Evolutionary conservation across 1,140 invertebrate genomes (phyloP), one percentile per base, ranked within the genome.

Genomic region (Akabosia matsudoensis): DNA sequence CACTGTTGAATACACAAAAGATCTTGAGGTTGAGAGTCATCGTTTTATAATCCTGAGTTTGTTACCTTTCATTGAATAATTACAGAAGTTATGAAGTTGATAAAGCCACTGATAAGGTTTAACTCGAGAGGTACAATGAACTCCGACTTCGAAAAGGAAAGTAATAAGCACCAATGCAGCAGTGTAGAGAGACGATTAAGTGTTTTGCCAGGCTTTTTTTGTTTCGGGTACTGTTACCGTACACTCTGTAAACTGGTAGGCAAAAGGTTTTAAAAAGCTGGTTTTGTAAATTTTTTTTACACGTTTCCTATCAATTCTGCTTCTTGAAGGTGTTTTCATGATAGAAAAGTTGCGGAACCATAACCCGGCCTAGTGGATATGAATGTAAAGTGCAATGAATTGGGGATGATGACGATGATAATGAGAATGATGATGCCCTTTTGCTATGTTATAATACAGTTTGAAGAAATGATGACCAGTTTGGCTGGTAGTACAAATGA

Each of bases 111-210:
- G 54, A n/a, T n/a, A 51, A 51, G n/a, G 45, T 51, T 51, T 51
- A 51, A 51, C 54, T 24, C 7, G 54, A 13, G 13, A 61, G 54
- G 54, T 61, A 61, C 54, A 61, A 61, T 61, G 54, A 61, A 61
- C 54, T 61, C 54, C 24, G 54, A 61, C 54, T 61, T 61, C 54
- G 54, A 61, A 61, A 61, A 16, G 54, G 54, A 61, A 61, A 61
- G 54, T 61, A n/a, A 24, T 7, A 13, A 24, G 24, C 24, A 51
- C n/a, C 45, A 51, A n/a, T 51, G 45, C 45, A 51, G 10, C 45
- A n/a, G 45, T 51, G 10, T n/a, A 51, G 45, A n/a, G n/a, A n/a
- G 10, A 13, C 10, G 45, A 22, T 61, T 61, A n/a, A 61, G 24
- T 14, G 54, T 22, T 10, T 10, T 61, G 54, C 4, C 24, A 61